Evolutionary conservation across 2,113 vertebrate species (phyloP).

Genomic region (Sinocyclocheilus anshuiensis): DNA sequence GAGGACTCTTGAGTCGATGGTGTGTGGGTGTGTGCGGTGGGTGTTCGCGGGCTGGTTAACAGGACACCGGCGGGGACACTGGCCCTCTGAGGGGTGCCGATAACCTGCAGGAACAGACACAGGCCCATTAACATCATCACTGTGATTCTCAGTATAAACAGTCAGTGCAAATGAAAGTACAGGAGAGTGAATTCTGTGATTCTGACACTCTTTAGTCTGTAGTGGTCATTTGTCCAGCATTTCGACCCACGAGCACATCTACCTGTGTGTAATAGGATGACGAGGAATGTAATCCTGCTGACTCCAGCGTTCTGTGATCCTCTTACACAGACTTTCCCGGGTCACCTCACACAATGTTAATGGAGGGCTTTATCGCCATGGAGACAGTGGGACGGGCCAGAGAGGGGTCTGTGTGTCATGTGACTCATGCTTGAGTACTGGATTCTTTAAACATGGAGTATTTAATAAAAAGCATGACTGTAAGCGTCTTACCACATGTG

Average conservation of each 20-base stretch:
- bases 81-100: slow-evolving; percentile 84
- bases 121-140: too few species aligned
- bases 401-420: not conserved
- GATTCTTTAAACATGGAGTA: too few species aligned
- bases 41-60: slow-evolving; percentile 83
- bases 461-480: not conserved
- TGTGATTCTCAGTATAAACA: too few species aligned
- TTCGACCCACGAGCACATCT: too few species aligned
- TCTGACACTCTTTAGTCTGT: too few species aligned
- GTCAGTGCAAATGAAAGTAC: too few species aligned
- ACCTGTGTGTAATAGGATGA: slow-evolving; percentile 13
- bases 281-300: slow-evolving; percentile 69
- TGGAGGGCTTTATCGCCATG: slow-evolving; percentile 35
- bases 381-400: slow-evolving; percentile 8
- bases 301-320: slow-evolving; percentile 70
- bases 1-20: slow-evolving; percentile 77
- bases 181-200: too few species aligned
- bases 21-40: slow-evolving; percentile 76
- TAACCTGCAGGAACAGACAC: slow-evolving; percentile 74
- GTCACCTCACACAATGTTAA: slow-evolving; percentile 65
- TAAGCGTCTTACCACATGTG: slow-evolving; percentile 82
- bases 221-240: too few species aligned
- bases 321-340: slow-evolving; percentile 66
- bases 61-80: slow-evolving; percentile 74
- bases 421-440: not conserved